Evolutionary conservation across 2,797 vertebrate genomes (phyloP).

Genomic region (Haliaeetus vocifer): DNA sequence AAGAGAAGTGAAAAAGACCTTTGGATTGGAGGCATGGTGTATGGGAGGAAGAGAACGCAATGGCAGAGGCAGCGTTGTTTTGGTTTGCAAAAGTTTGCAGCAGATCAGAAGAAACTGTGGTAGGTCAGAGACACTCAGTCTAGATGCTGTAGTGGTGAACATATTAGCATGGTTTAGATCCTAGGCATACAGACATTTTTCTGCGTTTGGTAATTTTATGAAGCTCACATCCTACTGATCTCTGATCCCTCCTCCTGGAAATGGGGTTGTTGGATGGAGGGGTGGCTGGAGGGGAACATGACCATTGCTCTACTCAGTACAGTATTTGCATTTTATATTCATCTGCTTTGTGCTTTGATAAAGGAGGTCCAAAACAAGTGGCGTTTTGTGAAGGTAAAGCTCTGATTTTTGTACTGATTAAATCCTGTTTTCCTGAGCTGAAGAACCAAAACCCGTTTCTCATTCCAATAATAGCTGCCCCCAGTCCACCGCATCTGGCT

Average conservation of each 20-base stretch:
- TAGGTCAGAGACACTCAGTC: constrained; percentile 52
- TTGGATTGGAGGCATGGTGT: neutral
- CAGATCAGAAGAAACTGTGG: constrained; percentile 39
- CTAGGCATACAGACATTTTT: neutral
- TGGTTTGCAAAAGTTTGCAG: neutral
- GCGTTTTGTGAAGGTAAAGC: neutral
- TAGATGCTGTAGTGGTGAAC: constrained; percentile 14
- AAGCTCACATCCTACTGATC: neutral
- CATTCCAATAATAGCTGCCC: neutral
- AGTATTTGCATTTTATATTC: neutral
- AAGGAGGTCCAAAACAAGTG: neutral
- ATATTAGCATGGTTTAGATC: neutral
- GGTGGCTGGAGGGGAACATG: neutral
- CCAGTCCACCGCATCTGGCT: neutral
- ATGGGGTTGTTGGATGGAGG: neutral
- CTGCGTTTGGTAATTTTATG: neutral
- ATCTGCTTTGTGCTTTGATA: neutral
- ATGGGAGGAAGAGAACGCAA: neutral
- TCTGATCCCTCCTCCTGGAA: neutral
- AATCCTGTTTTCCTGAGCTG: neutral
- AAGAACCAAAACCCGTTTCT: neutral
- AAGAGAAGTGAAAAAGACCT: constrained; percentile 46
- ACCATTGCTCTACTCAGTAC: neutral
- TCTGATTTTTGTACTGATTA: neutral
- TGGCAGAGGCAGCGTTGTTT: neutral